phyloP scores from a whole-genome alignment of 2,797 vertebrate species.

The Eulemur mongoz region DNA sequence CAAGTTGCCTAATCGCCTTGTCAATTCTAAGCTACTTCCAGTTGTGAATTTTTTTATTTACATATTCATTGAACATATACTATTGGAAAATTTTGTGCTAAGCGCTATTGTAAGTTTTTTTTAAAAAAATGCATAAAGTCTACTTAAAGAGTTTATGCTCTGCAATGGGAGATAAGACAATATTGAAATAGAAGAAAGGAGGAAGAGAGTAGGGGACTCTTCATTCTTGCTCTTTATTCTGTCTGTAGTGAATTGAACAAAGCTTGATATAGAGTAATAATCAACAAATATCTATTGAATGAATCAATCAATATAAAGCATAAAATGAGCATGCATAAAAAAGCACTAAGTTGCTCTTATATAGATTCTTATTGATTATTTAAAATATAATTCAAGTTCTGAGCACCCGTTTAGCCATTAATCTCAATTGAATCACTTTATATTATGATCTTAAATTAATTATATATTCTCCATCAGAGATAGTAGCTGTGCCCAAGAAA shows the following conservation, averaged over 20 bases:
- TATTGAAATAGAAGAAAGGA: background rate
- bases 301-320: background rate
- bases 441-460: slow-evolving; percentile 7
- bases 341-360: background rate
- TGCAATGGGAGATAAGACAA: background rate
- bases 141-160: background rate
- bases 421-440: background rate
- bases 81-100: background rate
- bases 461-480: background rate
- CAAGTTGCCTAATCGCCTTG: background rate
- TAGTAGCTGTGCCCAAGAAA: background rate
- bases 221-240: background rate
- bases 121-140: background rate
- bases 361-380: background rate
- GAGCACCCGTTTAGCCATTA: background rate
- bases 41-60: background rate
- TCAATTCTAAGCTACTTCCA: background rate
- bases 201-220: background rate
- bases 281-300: background rate
- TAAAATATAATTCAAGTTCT: background rate
- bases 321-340: background rate
- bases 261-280: background rate
- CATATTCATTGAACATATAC: background rate
- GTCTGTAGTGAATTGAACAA: background rate
- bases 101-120: background rate